These are phyloP conservation scores for Agrotis exclamationis DNA, from an alignment of 2,888 invertebrate species.

Conservation along the genomic window DNA sequence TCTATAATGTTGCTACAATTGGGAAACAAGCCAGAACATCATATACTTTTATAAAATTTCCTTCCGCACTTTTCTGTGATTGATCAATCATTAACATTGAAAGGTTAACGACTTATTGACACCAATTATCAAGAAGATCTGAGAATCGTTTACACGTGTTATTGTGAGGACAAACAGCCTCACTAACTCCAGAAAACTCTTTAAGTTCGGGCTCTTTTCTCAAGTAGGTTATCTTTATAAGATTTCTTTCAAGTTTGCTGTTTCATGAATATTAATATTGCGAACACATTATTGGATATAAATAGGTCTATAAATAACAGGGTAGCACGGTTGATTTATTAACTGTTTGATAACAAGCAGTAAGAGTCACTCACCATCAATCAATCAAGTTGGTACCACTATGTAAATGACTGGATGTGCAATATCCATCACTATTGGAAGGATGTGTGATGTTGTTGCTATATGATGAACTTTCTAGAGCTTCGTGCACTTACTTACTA, in stretches of 20 bases:
- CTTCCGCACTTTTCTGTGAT: background rate
- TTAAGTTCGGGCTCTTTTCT: background rate
- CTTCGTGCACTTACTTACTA: slow-evolving; percentile 6
- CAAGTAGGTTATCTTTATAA: slow-evolving; percentile 7
- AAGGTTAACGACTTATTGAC: slow-evolving; percentile 14
- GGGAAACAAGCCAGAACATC: no score
- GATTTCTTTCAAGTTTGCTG: slow-evolving; percentile 29
- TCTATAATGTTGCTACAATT: background rate
- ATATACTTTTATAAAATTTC: background rate
- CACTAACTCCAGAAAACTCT: slow-evolving; percentile 4
- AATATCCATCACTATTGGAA: slow-evolving; percentile 64
- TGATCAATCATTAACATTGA: slow-evolving; percentile 1
- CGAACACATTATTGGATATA: slow-evolving; percentile 44
- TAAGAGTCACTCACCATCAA: slow-evolving; percentile 74
- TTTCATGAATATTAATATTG: slow-evolving; percentile 44
- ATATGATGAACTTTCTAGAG: slow-evolving; percentile 15
- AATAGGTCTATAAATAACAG: slow-evolving; percentile 59
- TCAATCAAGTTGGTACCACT: slow-evolving; percentile 74
- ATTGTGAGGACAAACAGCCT: slow-evolving; percentile 5
- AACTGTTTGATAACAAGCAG: slow-evolving; percentile 72
- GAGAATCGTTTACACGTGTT: slow-evolving; percentile 7
- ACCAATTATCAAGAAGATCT: slow-evolving; percentile 7
- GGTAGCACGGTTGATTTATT: slow-evolving; percentile 71
- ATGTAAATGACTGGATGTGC: slow-evolving; percentile 73
- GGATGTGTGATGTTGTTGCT: slow-evolving; percentile 29